Conservation (phyloP, 2,888 invertebrate species). For the Drosophila algonquin region DNA sequence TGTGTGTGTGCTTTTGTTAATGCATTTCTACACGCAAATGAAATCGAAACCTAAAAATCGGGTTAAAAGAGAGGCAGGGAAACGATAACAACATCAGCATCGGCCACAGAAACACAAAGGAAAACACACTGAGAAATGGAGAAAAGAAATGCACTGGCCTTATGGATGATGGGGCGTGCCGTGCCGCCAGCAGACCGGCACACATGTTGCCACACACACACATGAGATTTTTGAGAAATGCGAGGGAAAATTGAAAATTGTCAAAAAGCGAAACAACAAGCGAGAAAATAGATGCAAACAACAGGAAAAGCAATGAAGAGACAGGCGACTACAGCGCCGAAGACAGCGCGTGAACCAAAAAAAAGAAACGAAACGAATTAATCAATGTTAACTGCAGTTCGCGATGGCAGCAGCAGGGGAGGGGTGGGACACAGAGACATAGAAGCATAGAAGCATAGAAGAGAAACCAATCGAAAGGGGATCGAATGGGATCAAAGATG, state of each 20-base stretch:
- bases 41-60: slow-evolving; percentile 64
- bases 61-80: slow-evolving; percentile 24
- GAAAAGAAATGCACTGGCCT: background rate
- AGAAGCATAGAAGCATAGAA: background rate
- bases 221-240: slow-evolving; percentile 19
- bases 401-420: background rate
- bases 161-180: slow-evolving; percentile 26
- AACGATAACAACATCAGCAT: background rate
- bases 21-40: slow-evolving; percentile 57
- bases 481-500: slow-evolving; percentile 15
- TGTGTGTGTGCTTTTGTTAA: slow-evolving; percentile 26
- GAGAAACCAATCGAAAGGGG: background rate
- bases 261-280: slow-evolving; percentile 43
- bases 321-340: background rate
- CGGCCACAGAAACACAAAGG: slow-evolving; percentile 25
- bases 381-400: slow-evolving; percentile 56
- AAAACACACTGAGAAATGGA: slow-evolving; percentile 19
- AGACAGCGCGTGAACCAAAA: background rate
- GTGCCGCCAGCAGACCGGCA: background rate
- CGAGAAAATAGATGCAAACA: slow-evolving; percentile 14
- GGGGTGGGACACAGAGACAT: background rate
- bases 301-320: slow-evolving; percentile 3
- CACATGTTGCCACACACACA: slow-evolving; percentile 12
- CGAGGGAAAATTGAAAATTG: slow-evolving; percentile 62
- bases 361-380: slow-evolving; percentile 52